Evolutionary conservation across 2,113 vertebrate genomes (phyloP).

Genomic region (Syngnathus floridae): DNA sequence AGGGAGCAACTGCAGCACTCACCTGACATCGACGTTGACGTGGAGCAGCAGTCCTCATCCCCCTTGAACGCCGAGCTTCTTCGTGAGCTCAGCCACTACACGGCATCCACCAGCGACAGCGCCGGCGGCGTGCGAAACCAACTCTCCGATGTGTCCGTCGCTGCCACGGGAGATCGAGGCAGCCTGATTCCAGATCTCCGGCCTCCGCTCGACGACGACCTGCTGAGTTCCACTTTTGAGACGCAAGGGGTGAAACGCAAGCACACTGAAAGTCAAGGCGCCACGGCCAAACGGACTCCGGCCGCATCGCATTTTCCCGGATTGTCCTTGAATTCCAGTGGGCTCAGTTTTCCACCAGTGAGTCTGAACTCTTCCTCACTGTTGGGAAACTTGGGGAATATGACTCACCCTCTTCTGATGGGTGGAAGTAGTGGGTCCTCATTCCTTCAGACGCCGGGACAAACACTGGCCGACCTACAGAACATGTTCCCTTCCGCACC

Average conservation of each 20-base stretch:
- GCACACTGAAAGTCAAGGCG: constrained; percentile 71
- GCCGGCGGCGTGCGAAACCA: constrained; percentile 53
- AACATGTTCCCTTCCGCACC: constrained; percentile 84
- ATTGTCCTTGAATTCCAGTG: constrained; percentile 74
- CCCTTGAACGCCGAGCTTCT: constrained; percentile 88
- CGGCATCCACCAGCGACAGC: constrained; percentile 69
- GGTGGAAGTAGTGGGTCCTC: constrained; percentile 74
- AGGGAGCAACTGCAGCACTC: constrained; percentile 69
- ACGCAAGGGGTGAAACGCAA: constrained; percentile 81
- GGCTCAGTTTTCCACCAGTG: constrained; percentile 81
- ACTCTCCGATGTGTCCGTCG: constrained; percentile 42
- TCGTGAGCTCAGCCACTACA: constrained; percentile 84
- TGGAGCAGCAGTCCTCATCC: constrained; percentile 76
- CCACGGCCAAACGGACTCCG: constrained; percentile 74
- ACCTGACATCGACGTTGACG: constrained; percentile 67
- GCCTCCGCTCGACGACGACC: constrained; percentile 62
- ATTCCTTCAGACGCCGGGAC: constrained; percentile 85
- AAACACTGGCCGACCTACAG: constrained; percentile 84
- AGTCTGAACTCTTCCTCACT: constrained; percentile 86
- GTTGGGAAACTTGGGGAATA: constrained; percentile 80
- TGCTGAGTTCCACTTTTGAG: constrained; percentile 74
- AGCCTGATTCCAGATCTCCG: constrained; percentile 43
- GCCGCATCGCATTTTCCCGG: constrained; percentile 75
- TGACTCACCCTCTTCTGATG: constrained; percentile 84
- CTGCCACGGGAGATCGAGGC: constrained; percentile 28